Evolutionary conservation across 1,140 invertebrate species (phyloP).

Genomic region (Condylostylus longicornis): DNA sequence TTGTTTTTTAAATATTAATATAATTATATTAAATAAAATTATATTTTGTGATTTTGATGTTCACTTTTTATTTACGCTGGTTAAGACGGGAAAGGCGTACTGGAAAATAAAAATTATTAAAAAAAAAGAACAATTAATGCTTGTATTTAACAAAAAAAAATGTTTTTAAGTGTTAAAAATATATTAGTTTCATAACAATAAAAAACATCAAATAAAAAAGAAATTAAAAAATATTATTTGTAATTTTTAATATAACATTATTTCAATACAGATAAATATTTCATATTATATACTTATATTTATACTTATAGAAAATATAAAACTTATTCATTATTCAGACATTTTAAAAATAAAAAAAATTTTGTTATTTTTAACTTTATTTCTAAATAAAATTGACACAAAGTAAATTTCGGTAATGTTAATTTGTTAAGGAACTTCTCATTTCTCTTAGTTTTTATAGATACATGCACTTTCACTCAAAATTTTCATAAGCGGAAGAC

Average conservation of each 20-base stretch:
- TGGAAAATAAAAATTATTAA: constrained; percentile 16
- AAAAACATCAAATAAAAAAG: constrained; percentile 10
- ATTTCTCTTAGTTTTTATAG: no score
- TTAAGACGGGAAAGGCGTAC: constrained; percentile 32
- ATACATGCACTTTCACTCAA: no score
- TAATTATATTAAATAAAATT: constrained; percentile 1
- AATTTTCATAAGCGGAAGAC: no score
- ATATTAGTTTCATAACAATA: constrained; percentile 7
- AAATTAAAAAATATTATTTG: constrained; percentile 12
- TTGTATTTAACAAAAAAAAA: constrained; percentile 6
- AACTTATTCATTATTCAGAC: neutral
- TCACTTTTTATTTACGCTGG: constrained; percentile 31
- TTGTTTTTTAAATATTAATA: neutral
- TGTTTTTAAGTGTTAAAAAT: constrained; percentile 11
- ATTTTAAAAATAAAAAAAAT: constrained; percentile 14
- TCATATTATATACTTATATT: no score
- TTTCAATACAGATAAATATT: neutral
- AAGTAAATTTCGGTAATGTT: no score
- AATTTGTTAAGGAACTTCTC: no score
- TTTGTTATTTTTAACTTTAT: no score
- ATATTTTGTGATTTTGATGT: constrained; percentile 8
- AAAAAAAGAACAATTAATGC: constrained; percentile 13
- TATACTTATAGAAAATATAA: no score
- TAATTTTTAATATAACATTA: constrained; percentile 5
- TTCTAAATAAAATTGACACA: no score